Evolutionary conservation across 2,888 invertebrate genomes (phyloP).

Genomic region (Abscondita cerata): DNA sequence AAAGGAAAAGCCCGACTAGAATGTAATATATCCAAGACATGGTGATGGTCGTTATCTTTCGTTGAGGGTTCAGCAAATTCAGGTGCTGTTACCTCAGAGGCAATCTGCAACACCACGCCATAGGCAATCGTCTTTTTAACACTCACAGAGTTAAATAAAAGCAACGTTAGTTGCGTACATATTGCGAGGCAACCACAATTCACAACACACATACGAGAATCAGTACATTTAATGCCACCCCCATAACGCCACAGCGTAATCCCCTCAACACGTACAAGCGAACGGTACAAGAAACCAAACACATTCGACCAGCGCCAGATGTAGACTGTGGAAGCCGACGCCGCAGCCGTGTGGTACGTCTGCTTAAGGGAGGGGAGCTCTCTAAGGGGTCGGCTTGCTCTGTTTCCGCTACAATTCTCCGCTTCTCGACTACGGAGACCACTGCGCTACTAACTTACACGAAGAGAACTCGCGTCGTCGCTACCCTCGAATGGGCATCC

Average conservation of each 20-base stretch:
- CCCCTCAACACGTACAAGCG: constrained; percentile 46
- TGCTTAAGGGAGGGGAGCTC: constrained; percentile 50
- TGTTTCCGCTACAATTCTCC: constrained; percentile 51
- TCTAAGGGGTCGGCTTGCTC: constrained; percentile 55
- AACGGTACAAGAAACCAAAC: constrained; percentile 47
- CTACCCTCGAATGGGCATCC: constrained; percentile 57
- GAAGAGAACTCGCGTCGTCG: constrained; percentile 46
- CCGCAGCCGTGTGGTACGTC: constrained; percentile 54
- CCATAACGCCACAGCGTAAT: constrained; percentile 47
- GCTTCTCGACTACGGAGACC: constrained; percentile 26
- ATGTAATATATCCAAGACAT: constrained; percentile 58
- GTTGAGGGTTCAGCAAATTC: constrained; percentile 53
- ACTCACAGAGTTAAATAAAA: constrained; percentile 42
- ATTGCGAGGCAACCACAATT: constrained; percentile 26
- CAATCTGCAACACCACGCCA: constrained; percentile 59
- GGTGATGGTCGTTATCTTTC: constrained; percentile 44
- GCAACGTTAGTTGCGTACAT: constrained; percentile 42
- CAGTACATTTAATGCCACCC: constrained; percentile 34
- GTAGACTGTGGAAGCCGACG: constrained; percentile 52
- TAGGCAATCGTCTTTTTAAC: constrained; percentile 51
- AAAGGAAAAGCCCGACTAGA: constrained; percentile 52
- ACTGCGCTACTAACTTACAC: constrained; percentile 33
- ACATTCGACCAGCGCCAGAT: constrained; percentile 47
- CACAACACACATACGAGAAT: constrained; percentile 34
- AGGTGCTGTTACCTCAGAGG: constrained; percentile 58